Base-by-base conservation (phyloP, 2,888 invertebrate species). In the Melanargia galathea region DNA sequence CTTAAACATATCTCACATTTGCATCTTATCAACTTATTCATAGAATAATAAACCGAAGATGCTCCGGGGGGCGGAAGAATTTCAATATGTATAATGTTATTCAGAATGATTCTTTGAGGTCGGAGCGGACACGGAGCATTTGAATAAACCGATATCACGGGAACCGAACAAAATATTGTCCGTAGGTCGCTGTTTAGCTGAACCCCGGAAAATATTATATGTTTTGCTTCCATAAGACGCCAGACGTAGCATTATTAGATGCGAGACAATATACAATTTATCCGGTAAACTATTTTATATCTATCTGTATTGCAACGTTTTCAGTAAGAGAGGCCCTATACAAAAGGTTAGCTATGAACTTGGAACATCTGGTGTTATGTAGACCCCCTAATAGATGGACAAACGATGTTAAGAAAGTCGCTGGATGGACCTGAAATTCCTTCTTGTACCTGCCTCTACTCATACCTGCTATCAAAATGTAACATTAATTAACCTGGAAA, bases 51-150 rank as follows among this genome's bases (percentile, higher is more conserved):
- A 82, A 84, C 80, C 75, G 75, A 79, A 76, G 77, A 81, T 84
- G 80, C 83, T 83, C 79, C 49, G 78, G 81, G 63, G 80, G 80
- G 81, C 78, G 81, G 82, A 87, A 85, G 86, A 88, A 87, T 90
- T 89, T 89, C 87, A 89, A 90, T 90, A 90, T 88, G 84, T 89
- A 86, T 89, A 87, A 88, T 86, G 84, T 86, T 86, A 90, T 90
- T 86, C 89, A 86, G 88, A 87, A 87, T 89, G 87, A 88, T 89
- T 88, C 89, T 88, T 87, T 85, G 88, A 87, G 88, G 82, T 73
- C 79, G 88, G 89, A 85, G 87, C 85, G 83, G 85, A 86, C 87
- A 86, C 72, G 78, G 75, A 83, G 81, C 83, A 90, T 90, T 89
- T 90, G 89, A 90, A 90, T 90, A 90, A 89, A 90, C 87, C 86